A percentile compares a stretch with the other conserved stretches of the same genome.
phyloP scores from a whole-genome alignment of 1,140 invertebrate genomes.

The Drosophila auraria region DNA sequence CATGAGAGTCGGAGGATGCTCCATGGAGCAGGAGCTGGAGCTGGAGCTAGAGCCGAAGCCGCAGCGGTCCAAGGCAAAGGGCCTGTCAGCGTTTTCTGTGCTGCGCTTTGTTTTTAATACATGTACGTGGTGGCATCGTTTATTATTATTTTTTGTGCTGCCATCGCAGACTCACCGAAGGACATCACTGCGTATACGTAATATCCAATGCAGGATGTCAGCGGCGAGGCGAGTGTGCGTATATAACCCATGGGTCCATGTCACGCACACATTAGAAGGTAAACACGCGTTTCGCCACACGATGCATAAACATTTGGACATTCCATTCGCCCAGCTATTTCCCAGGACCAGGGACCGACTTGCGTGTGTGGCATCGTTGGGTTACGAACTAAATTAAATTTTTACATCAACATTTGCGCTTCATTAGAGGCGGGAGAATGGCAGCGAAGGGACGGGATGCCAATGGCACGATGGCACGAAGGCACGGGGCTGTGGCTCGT shows the following conservation, averaged over 20 bases:
- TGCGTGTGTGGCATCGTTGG: constrained; percentile 62
- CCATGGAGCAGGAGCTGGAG: constrained; percentile 15
- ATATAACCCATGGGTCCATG: constrained; percentile 68
- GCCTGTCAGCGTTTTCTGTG: constrained; percentile 73
- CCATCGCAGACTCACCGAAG: constrained; percentile 25
- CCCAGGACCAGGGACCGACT: constrained; percentile 30
- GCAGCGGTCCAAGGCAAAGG: constrained; percentile 49
- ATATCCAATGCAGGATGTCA: constrained; percentile 41
- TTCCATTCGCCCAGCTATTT: constrained; percentile 46
- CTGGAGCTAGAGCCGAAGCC: constrained; percentile 16
- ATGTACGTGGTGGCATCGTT: constrained; percentile 79
- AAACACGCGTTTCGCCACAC: constrained; percentile 72
- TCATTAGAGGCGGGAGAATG: constrained; percentile 66
- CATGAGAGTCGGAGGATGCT: constrained; percentile 6
- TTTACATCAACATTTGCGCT: constrained; percentile 82
- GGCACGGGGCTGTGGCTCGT: constrained; percentile 5
- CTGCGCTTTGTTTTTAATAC: constrained; percentile 81
- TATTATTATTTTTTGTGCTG: constrained; percentile 70
- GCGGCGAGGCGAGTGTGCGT: constrained; percentile 1
- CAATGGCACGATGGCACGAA: not conserved
- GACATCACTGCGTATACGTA: constrained; percentile 69
- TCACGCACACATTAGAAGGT: constrained; percentile 80
- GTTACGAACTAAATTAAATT: constrained; percentile 81
- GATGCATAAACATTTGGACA: constrained; percentile 80
- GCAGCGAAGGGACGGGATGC: constrained; percentile 8